Percentiles rank a stretch among this genome's conserved stretches.
Evolutionary conservation across 1,140 invertebrate genomes (phyloP).

Genomic region (Pogonomyrmex barbatus): DNA sequence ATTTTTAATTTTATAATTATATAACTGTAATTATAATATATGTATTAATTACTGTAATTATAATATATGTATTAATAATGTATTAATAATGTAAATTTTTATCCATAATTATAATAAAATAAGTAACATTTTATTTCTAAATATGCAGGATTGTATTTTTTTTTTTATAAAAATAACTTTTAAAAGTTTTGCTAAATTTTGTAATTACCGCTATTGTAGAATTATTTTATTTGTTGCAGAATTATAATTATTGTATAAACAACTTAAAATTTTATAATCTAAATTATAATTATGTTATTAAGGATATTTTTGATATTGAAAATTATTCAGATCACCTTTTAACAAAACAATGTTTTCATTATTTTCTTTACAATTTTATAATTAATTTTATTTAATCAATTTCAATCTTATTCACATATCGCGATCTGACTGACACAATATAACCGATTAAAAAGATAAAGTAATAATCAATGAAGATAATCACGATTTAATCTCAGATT

Average conservation of each 20-base stretch:
- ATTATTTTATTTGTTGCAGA: background rate
- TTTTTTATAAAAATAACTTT: background rate
- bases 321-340: background rate
- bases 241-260: constrained; percentile 19
- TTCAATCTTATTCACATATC: background rate
- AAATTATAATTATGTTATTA: background rate
- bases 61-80: too few species aligned
- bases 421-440: background rate
- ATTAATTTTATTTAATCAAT: background rate
- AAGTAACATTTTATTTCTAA: too few species aligned
- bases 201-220: background rate
- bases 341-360: background rate
- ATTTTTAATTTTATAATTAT: background rate
- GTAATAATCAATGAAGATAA: background rate
- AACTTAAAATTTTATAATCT: constrained; percentile 14
- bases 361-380: background rate
- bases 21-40: background rate
- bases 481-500: background rate
- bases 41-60: too few species aligned
- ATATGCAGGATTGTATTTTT: background rate
- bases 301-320: background rate
- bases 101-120: too few species aligned
- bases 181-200: background rate
- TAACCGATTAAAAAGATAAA: background rate
- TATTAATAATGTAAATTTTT: background rate